These are phyloP conservation scores for Oscheius sp. DNA, from an alignment of 2,888 invertebrate genomes.

Conservation along the genomic window DNA sequence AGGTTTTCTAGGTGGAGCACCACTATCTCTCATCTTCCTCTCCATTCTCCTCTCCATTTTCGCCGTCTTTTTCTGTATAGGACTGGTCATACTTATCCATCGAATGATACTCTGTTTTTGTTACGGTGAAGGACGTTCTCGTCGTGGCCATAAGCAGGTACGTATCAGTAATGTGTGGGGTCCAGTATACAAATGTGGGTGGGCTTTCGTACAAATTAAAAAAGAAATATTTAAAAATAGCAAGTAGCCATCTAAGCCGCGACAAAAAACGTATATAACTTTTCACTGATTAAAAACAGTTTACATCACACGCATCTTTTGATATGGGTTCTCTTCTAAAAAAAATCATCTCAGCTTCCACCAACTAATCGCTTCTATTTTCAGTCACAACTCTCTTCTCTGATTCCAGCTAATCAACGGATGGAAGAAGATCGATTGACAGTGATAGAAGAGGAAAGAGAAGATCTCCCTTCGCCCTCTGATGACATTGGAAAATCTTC, in stretches of 20 bases:
- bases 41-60: slow-evolving; percentile 6
- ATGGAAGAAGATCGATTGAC: slow-evolving; percentile 23
- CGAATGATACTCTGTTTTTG: slow-evolving; percentile 17
- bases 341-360: no score
- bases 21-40: neutral
- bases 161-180: no score
- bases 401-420: neutral
- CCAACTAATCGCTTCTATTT: neutral
- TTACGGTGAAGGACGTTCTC: neutral
- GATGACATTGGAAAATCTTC: neutral
- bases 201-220: no score
- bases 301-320: no score
- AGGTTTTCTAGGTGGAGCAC: neutral
- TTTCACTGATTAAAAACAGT: no score
- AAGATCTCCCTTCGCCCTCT: slow-evolving; percentile 19
- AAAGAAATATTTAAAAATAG: neutral
- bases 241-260: neutral
- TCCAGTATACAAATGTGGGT: no score
- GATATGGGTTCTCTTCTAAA: no score
- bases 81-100: slow-evolving; percentile 13
- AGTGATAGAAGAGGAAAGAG: slow-evolving; percentile 26
- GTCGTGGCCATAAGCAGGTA: slow-evolving; percentile 18
- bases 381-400: slow-evolving; percentile 6
- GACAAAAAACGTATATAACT: no score
- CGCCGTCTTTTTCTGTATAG: slow-evolving; percentile 1